Evolutionary conservation across 2,888 invertebrate species (phyloP), one percentile per base, ranked within the genome.

Genomic region (Lepeophtheirus nordmannii): DNA sequence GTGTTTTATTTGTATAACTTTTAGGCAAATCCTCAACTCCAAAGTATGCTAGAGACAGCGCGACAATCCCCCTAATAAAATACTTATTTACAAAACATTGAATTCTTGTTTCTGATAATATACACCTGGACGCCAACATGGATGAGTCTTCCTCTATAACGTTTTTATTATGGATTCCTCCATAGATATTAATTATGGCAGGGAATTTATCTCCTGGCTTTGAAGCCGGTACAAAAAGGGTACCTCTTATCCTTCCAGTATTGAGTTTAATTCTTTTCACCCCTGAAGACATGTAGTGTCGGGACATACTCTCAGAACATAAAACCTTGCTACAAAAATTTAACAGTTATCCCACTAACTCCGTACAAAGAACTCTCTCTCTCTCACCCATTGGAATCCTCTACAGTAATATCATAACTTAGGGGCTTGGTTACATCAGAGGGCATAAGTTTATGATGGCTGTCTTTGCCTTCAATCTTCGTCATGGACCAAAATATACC

Each of bases 1-100:
- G 38, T 10, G 53, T 30, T 10, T 53, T 20, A n/a, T n/a, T n/a
- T n/a, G n/a, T n/a, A 11, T 46, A 37, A 3, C 46, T 65, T 11
- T 64, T 41, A 7, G 69, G 69, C 46, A 69, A 59, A 38, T 68
- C 69, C 11, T 68, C 67, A 37, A 68, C 69, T 38, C 63, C 64
- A 59, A 69, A 69, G 40, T 59, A 67, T 17, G 67, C 67, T 11
- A 69, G 58, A 38, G 69, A 65, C 14, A 69, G 58, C 22, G 68
- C 56, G 1, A 69, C 69, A 23, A 69, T 62, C 1, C 69, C 69
- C 59, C 64, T 61, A 17, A 60, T 10, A 60, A 30, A 60, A n/a
- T 8, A 30, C 57, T 20, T 57, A 20, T 57, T 57, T 57, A 10
- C 11, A 30, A 20, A 17, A 53, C 53, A 53, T 57, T 14, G 12